Percentiles rank a stretch among this genome's conserved stretches.
Evolutionary conservation across 2,888 invertebrate genomes (phyloP).

Genomic region (Pasiphila rectangulata): DNA sequence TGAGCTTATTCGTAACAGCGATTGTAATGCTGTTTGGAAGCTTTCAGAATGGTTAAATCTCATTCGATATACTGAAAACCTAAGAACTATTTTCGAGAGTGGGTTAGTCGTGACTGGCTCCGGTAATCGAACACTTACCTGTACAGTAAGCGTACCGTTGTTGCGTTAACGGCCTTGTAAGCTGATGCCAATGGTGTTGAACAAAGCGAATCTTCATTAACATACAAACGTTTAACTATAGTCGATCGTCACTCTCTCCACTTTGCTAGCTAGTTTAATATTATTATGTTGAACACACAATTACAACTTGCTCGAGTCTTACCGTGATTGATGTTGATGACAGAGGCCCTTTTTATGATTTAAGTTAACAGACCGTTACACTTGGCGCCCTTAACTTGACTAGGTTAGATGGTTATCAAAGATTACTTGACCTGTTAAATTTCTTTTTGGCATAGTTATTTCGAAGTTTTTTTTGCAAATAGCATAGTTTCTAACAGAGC

Average conservation of each 20-base stretch:
- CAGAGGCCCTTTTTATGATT: no score
- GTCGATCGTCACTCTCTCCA: background rate
- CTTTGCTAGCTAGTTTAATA: constrained; percentile 20
- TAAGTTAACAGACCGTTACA: constrained; percentile 38
- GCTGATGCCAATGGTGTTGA: constrained; percentile 55
- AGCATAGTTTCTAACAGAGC: no score
- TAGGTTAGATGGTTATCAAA: constrained; percentile 26
- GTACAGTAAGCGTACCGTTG: constrained; percentile 66
- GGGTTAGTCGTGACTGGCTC: constrained; percentile 61
- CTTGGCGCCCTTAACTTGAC: constrained; percentile 50
- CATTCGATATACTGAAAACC: constrained; percentile 12
- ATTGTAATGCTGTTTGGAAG: background rate
- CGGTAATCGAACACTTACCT: constrained; percentile 43
- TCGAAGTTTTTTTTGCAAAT: no score
- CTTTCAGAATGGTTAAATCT: constrained; percentile 4
- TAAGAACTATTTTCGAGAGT: constrained; percentile 20
- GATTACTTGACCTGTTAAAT: constrained; percentile 30
- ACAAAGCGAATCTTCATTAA: constrained; percentile 24
- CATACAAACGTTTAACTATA: constrained; percentile 1
- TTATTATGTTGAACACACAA: constrained; percentile 48
- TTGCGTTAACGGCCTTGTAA: constrained; percentile 67
- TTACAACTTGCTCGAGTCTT: no score
- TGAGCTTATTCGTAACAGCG: constrained; percentile 4
- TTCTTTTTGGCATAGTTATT: no score
- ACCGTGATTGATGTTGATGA: no score